These are phyloP conservation scores for Cassiopea andromeda DNA, from an alignment of 30 jellyfish, hydroid and myxozoan species.

Conservation along the genomic window DNA sequence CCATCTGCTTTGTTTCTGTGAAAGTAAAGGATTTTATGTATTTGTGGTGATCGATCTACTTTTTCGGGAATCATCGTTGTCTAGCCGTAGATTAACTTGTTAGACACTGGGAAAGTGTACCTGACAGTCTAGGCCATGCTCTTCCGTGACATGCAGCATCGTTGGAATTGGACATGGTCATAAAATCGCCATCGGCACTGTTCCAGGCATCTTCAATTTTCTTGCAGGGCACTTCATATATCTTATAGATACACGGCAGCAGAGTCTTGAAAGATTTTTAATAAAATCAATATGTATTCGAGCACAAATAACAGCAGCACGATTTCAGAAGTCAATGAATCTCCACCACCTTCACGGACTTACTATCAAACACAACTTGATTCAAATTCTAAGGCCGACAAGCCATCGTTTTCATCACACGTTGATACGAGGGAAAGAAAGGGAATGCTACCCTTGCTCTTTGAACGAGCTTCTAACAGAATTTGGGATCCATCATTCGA, in stretches of 20 bases:
- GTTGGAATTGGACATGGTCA: neutral
- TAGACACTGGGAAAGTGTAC: neutral
- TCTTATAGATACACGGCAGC: neutral
- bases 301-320: slow-evolving; percentile 68
- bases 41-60: slow-evolving; percentile 11
- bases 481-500: slow-evolving; percentile 95
- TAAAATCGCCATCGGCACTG: neutral
- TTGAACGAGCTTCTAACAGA: slow-evolving; percentile 98
- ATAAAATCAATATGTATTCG: slow-evolving; percentile 38
- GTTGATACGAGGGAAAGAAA: slow-evolving; percentile 91
- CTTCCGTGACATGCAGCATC: neutral
- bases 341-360: slow-evolving; percentile 49
- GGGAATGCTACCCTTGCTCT: slow-evolving; percentile 91
- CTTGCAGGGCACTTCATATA: neutral
- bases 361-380: slow-evolving; percentile 49
- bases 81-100: neutral
- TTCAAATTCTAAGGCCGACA: slow-evolving; percentile 66
- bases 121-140: neutral
- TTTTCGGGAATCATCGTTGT: neutral
- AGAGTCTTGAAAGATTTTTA: neutral
- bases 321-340: slow-evolving; percentile 60
- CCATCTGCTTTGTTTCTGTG: slow-evolving; percentile 30
- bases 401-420: slow-evolving; percentile 93
- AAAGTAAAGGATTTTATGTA: slow-evolving; percentile 23
- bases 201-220: neutral